Base-by-base conservation (phyloP, 2,113 vertebrate genomes). In the Tautogolabrus adspersus region DNA sequence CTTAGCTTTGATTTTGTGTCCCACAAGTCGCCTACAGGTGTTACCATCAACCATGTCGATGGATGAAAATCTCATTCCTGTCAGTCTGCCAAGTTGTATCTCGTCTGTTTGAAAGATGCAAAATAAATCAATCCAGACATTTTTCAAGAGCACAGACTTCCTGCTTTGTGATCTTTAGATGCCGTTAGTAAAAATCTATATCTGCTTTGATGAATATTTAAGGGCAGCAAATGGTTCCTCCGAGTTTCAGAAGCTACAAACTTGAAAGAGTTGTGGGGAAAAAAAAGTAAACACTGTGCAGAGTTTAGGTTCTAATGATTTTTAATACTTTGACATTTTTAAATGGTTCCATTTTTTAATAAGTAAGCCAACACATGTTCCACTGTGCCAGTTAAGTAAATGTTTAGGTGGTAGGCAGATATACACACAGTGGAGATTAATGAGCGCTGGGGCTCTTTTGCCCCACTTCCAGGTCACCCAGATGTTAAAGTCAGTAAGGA, bases 401-500 rank as follows among this genome's bases (percentile, higher is more conserved):
- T 64, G 52, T 80, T 73, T 61, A 26, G n/a, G 26, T 37, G 71
- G 26, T 61, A 18, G 56, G 79, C 52, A 10, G 19, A 63, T 34
- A 66, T 72, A 84, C 44, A 63, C 63, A 66, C 57, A 21, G 13
- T 60, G 61, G 55, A 56, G 64, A 81, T 63, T 86, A 73, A 74
- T 78, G 72, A 63, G 40, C 3, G 18, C 47, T 51, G 42, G 55
- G 60, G 79, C 57, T 46, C 59, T 61, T 71, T 57, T 16, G 57
- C 37, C 67, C 76, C 54, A 3, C 67, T 77, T 72, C 84, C 80
- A 87, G 92, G 92, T 92, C 88, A 67, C 77, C 86, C 87, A 87
- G 86, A 89, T 91, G 88, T 91, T 87, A 78, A 77, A 88, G 72
- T 84, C 71, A 68, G 82, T 74, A 67, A 85, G 59, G 80, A 83